Evolutionary conservation across 2,797 vertebrate species (phyloP).

Genomic region (Gallinago nigripennis): DNA sequence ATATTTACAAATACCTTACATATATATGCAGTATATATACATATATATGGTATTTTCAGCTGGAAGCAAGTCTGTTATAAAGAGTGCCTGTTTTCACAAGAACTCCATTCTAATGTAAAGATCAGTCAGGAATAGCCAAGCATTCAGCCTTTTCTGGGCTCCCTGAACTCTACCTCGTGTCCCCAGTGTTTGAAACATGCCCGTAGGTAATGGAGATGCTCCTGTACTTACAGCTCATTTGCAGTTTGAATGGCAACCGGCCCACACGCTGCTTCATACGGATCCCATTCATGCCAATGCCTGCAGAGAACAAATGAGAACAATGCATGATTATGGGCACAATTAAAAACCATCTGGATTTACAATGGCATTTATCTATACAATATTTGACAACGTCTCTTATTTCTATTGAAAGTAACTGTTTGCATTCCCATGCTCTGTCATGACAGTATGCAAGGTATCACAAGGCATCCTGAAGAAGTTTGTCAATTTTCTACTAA

Average conservation of each 20-base stretch:
- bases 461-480: not conserved
- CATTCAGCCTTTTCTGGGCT: not conserved
- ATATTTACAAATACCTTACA: not conserved
- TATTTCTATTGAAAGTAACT: not conserved
- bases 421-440: not conserved
- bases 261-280: not conserved
- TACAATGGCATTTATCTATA: not conserved
- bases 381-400: not conserved
- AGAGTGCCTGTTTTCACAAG: not conserved
- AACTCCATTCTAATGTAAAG: not conserved
- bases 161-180: not conserved
- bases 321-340: not conserved
- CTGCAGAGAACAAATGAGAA: not conserved
- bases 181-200: not conserved
- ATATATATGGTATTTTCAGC: not conserved
- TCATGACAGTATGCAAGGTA: not conserved
- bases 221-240: not conserved
- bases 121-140: not conserved
- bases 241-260: not conserved
- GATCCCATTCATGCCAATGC: not conserved
- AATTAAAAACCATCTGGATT: not conserved
- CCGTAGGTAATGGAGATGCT: not conserved
- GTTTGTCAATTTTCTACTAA: not conserved
- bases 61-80: not conserved
- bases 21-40: no score